Evolutionary conservation across 2,113 vertebrate genomes (phyloP).

Genomic region (Myotis davidii): DNA sequence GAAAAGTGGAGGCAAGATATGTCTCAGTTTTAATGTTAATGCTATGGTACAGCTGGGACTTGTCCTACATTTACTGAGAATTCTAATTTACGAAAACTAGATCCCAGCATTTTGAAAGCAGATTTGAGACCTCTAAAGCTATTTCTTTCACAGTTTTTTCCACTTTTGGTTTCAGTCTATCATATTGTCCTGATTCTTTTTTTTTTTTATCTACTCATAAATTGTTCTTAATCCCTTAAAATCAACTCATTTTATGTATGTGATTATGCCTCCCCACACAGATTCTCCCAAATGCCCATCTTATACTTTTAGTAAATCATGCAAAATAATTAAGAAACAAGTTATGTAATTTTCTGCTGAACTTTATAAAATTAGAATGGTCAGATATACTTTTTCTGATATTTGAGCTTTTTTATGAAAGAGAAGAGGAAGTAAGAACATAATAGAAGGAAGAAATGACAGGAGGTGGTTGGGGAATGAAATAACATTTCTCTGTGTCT

Average conservation of each 20-base stretch:
- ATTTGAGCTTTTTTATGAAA: background rate
- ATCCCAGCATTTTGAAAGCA: conserved; percentile 68
- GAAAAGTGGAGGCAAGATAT: conserved; percentile 69
- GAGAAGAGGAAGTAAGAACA: background rate
- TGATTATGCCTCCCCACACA: background rate
- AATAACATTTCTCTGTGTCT: background rate
- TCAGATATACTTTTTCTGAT: background rate
- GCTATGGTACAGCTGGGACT: conserved; percentile 45
- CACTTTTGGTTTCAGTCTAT: conserved; percentile 68
- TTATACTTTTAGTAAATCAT: conserved; percentile 18
- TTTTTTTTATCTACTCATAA: background rate
- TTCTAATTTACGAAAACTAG: conserved; percentile 76
- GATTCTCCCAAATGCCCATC: background rate
- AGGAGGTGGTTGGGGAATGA: background rate
- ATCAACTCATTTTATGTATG: background rate
- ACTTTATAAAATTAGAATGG: background rate
- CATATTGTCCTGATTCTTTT: conserved; percentile 51
- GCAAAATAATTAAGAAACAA: conserved; percentile 74
- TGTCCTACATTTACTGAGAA: conserved; percentile 73
- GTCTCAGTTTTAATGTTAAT: conserved; percentile 77
- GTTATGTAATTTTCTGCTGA: background rate
- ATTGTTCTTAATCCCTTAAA: conserved; percentile 52
- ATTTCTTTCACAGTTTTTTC: conserved; percentile 71
- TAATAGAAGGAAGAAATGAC: background rate
- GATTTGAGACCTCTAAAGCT: conserved; percentile 64